Percentiles rank a stretch among this genome's conserved stretches.
These are phyloP conservation scores for Felis chaus DNA, from an alignment of 2,113 vertebrate species.

Conservation along the genomic window DNA sequence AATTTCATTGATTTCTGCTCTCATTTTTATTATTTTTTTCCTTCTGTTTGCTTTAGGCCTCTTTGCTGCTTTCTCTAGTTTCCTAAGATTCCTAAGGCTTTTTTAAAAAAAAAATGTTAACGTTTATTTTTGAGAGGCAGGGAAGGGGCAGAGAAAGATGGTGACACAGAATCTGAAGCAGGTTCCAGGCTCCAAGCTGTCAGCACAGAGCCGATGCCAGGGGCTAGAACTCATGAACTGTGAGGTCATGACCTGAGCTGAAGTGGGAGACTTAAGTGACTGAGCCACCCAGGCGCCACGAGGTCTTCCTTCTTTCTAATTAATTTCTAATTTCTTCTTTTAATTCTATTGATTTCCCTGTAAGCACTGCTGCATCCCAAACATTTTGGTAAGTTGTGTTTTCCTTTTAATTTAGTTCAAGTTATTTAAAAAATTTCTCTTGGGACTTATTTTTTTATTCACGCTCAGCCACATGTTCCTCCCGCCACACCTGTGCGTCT, in stretches of 20 bases:
- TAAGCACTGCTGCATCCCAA: background rate
- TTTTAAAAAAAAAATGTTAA: too few relatives aligned
- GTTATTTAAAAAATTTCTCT: background rate
- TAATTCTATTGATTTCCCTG: background rate
- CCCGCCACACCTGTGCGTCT: rapidly evolving
- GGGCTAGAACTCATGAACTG: too few relatives aligned
- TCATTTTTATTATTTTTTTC: background rate
- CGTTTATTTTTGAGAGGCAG: too few relatives aligned
- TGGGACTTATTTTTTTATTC: background rate
- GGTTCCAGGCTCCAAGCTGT: too few relatives aligned
- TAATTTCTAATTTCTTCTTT: background rate
- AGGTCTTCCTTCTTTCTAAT: too few relatives aligned
- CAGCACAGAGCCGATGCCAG: too few relatives aligned
- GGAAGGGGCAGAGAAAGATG: too few relatives aligned
- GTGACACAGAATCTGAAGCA: too few relatives aligned
- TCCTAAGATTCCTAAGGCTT: background rate
- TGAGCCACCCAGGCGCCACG: too few relatives aligned
- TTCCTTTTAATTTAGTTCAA: background rate
- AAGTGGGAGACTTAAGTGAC: too few relatives aligned
- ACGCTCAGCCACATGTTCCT: background rate
- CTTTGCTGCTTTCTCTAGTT: background rate
- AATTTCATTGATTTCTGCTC: background rate
- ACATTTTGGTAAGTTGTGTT: background rate
- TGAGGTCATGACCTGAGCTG: too few relatives aligned
- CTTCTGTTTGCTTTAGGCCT: background rate